Conservation (phyloP, 2,113 vertebrate genomes). For the Lagenorhynchus albirostris region DNA sequence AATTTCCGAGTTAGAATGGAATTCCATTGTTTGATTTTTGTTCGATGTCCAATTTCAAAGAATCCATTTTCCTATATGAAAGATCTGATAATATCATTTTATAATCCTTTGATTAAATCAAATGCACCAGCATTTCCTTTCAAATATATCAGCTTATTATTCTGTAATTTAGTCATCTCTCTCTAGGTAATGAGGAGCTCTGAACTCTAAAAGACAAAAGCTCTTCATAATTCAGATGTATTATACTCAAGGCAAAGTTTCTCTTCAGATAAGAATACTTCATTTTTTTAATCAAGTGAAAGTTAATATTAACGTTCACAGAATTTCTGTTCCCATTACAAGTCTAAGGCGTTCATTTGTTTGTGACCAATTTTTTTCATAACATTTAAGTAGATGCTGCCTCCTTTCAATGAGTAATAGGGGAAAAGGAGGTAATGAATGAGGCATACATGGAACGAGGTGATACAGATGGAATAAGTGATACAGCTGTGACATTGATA, state of each 20-base stretch:
- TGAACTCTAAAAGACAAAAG: conserved; percentile 70
- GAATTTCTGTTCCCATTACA: not conserved
- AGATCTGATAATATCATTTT: conserved; percentile 49
- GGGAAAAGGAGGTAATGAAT: conserved; percentile 34
- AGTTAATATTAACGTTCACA: conserved; percentile 37
- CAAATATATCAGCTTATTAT: conserved; percentile 25
- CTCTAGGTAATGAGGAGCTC: conserved; percentile 63
- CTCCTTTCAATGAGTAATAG: not conserved
- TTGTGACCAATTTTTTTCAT: conserved; percentile 23
- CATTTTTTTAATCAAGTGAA: not conserved
- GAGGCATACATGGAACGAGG: not conserved
- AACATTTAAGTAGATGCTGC: conserved; percentile 2
- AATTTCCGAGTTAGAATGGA: not conserved
- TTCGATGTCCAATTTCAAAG: conserved; percentile 52
- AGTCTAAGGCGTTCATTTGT: conserved; percentile 42
- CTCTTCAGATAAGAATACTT: conserved; percentile 39
- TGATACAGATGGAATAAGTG: not conserved
- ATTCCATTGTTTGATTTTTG: conserved; percentile 47
- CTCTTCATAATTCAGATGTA: not conserved
- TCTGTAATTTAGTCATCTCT: conserved; percentile 44
- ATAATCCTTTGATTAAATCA: conserved; percentile 59
- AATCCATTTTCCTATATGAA: conserved; percentile 47
- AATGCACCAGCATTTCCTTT: conserved; percentile 53
- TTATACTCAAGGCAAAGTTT: conserved; percentile 24
- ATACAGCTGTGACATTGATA: not conserved